Conservation (phyloP, 2,888 invertebrate species). For the Acronicta leporina region DNA sequence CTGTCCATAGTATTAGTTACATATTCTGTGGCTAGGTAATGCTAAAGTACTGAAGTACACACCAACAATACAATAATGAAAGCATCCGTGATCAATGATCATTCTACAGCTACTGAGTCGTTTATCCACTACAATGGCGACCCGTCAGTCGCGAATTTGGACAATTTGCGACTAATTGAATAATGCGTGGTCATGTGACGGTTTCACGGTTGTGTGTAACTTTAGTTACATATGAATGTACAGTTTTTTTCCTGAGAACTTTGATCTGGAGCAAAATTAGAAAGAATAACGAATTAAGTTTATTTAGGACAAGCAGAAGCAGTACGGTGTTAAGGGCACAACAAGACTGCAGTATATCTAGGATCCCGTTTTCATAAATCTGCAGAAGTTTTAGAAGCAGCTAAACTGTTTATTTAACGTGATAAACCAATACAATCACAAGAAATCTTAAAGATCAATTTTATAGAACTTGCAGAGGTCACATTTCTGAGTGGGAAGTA, state of each 20-base stretch:
- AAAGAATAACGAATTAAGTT: neutral
- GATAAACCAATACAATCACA: no score
- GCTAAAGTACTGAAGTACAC: neutral
- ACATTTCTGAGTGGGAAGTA: no score
- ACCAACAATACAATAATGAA: conserved; percentile 17
- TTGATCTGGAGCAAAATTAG: neutral
- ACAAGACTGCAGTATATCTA: neutral
- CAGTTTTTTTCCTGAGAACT: neutral
- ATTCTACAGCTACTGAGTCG: conserved; percentile 30
- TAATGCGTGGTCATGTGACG: conserved; percentile 60
- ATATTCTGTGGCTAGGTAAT: no score
- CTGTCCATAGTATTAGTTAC: no score
- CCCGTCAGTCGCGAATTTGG: conserved; percentile 66
- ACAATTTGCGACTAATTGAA: conserved; percentile 71
- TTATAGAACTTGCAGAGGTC: no score
- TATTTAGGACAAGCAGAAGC: no score
- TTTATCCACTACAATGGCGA: conserved; percentile 67
- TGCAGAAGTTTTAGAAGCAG: no score
- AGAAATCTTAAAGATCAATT: no score
- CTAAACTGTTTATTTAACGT: neutral
- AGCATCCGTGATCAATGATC: conserved; percentile 42
- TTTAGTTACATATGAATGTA: neutral
- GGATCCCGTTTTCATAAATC: neutral
- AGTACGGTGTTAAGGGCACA: no score
- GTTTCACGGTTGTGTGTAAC: conserved; percentile 25